Evolutionary conservation across 2,113 vertebrate genomes (phyloP).

Genomic region (Myiozetetes cayanensis): DNA sequence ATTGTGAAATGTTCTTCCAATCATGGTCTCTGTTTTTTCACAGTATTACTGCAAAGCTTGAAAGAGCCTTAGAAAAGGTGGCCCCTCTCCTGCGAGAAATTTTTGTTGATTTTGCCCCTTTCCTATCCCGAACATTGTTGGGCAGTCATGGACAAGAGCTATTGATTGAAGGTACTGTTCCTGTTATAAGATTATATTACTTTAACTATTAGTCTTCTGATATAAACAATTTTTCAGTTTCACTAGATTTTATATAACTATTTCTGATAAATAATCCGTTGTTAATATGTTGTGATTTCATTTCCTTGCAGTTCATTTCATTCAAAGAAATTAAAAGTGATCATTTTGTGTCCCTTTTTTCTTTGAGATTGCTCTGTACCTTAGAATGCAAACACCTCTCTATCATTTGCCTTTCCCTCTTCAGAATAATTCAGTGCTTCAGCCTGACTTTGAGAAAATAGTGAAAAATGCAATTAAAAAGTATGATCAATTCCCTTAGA

Average conservation of each 20-base stretch:
- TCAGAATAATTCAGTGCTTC: neutral
- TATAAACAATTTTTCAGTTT: neutral
- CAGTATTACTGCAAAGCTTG: slow-evolving; percentile 97
- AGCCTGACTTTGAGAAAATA: neutral
- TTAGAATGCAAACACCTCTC: neutral
- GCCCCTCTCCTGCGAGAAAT: slow-evolving; percentile 95
- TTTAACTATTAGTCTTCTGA: neutral
- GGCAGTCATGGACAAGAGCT: slow-evolving; percentile 97
- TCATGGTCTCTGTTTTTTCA: slow-evolving; percentile 55
- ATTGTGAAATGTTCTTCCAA: slow-evolving; percentile 43
- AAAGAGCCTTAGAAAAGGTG: slow-evolving; percentile 95
- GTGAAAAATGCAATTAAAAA: neutral
- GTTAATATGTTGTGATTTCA: neutral
- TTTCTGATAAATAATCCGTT: neutral
- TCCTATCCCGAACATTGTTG: slow-evolving; percentile 92
- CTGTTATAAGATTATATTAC: slow-evolving; percentile 46
- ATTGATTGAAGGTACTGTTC: slow-evolving; percentile 95
- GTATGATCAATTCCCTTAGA: neutral
- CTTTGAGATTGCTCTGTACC: neutral
- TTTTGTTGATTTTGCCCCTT: slow-evolving; percentile 98
- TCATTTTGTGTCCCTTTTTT: neutral
- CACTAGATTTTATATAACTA: neutral
- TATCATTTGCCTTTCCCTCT: neutral
- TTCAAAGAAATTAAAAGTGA: neutral
- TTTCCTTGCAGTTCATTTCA: neutral